phyloP scores from a whole-genome alignment of 1,140 invertebrate genomes.

The Conopomorpha cramerella region DNA sequence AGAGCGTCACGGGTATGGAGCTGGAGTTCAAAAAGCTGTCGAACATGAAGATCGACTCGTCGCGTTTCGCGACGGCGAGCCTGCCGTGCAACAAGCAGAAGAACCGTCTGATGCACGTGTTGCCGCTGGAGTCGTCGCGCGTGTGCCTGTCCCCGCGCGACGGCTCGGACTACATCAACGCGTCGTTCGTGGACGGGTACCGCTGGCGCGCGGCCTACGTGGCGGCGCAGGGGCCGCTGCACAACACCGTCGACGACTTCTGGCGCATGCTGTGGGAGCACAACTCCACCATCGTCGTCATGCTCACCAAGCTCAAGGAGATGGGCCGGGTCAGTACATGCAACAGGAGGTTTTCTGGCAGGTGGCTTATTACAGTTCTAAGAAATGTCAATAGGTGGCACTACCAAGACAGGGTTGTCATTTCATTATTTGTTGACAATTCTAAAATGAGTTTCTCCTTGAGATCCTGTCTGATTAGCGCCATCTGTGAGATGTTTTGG shows the following conservation, averaged over 20 bases:
- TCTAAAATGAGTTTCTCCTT: no score
- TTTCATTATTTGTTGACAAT: no score
- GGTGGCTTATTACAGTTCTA: no score
- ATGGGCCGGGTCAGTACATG: slow-evolving; percentile 88
- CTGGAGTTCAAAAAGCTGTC: slow-evolving; percentile 97
- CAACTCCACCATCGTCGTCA: slow-evolving; percentile 98
- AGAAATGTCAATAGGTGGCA: no score
- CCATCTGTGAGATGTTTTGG: no score
- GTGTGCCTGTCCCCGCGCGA: slow-evolving; percentile 94
- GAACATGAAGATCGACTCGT: slow-evolving; percentile 92
- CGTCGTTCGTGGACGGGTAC: slow-evolving; percentile 96
- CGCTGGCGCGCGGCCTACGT: slow-evolving; percentile 93
- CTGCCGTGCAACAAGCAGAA: slow-evolving; percentile 97
- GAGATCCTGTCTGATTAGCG: no score
- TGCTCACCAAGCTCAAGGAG: slow-evolving; percentile 97
- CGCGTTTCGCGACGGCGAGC: slow-evolving; percentile 94
- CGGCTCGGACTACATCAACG: slow-evolving; percentile 99
- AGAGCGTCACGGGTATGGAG: slow-evolving; percentile 95
- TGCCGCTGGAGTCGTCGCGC: slow-evolving; percentile 95
- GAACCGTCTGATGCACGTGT: slow-evolving; percentile 95
- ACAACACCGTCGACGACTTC: slow-evolving; percentile 96
- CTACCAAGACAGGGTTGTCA: no score
- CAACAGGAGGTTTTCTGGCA: no score
- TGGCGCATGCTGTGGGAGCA: slow-evolving; percentile 99
- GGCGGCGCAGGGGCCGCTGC: slow-evolving; percentile 95